These are phyloP conservation scores for Speoplatyrhinus poulsoni DNA, from an alignment of 2,113 vertebrate genomes.

Conservation along the genomic window DNA sequence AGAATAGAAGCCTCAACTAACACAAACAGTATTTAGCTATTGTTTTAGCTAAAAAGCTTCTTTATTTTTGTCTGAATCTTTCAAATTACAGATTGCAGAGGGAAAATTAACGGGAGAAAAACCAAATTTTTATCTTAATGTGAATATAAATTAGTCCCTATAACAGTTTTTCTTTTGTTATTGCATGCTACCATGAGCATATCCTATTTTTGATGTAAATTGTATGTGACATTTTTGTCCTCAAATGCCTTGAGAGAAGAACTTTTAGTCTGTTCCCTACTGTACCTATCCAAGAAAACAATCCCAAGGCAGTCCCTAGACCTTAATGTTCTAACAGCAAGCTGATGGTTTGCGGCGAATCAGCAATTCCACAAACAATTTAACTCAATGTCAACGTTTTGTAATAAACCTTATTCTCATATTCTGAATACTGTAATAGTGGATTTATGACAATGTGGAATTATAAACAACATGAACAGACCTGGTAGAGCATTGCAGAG, in stretches of 20 bases:
- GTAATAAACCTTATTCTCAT: too few relatives aligned
- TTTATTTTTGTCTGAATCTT: too few relatives aligned
- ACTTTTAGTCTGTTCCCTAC: conserved; percentile 12
- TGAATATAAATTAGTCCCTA: background rate
- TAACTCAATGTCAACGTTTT: too few relatives aligned
- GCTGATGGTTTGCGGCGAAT: too few relatives aligned
- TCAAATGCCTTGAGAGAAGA: conserved; percentile 10
- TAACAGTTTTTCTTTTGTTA: conserved; percentile 6
- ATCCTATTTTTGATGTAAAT: conserved; percentile 25
- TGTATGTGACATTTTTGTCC: conserved; percentile 11
- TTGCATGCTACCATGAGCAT: background rate
- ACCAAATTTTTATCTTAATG: background rate
- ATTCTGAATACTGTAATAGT: too few relatives aligned
- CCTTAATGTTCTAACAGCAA: too few relatives aligned
- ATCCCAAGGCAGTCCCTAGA: background rate
- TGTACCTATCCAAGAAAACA: background rate
- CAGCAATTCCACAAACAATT: too few relatives aligned
- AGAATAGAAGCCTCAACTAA: too few relatives aligned
- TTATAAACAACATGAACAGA: conserved; percentile 36
- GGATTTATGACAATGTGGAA: too few relatives aligned
- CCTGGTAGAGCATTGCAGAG: conserved; percentile 18
- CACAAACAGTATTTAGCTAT: too few relatives aligned
- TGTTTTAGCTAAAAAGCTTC: too few relatives aligned
- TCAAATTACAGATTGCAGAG: too few relatives aligned
- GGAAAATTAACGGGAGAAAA: background rate